Percentiles rank a stretch among this genome's conserved stretches.
Conservation (phyloP, 2,797 vertebrate species). For the Astyanax mexicanus region DNA sequence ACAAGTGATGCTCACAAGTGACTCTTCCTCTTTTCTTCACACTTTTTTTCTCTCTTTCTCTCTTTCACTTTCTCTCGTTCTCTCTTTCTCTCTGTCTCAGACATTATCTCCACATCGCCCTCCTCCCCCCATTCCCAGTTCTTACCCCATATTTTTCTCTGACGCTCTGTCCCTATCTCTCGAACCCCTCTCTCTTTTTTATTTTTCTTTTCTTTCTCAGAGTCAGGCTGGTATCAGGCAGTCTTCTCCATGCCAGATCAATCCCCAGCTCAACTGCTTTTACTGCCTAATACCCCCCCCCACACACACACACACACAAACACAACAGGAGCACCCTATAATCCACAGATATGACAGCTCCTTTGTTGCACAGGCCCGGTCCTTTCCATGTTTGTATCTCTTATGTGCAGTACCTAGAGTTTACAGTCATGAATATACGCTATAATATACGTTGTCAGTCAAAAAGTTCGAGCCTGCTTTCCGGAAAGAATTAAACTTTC, state of each 20-base stretch:
- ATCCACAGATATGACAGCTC: slow-evolving; percentile 22
- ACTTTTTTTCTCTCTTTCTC: slow-evolving; percentile 29
- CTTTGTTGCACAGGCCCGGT: not conserved
- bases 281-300: slow-evolving; percentile 14
- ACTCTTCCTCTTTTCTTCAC: no score
- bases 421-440: not conserved
- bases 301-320: slow-evolving; percentile 23
- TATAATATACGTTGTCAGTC: not conserved
- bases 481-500: no score
- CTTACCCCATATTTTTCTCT: slow-evolving; percentile 29
- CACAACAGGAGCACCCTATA: slow-evolving; percentile 12
- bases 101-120: slow-evolving; percentile 34
- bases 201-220: slow-evolving; percentile 17
- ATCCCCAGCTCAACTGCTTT: slow-evolving; percentile 31
- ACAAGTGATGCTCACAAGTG: slow-evolving; percentile 67
- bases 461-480: not conserved
- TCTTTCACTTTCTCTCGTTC: slow-evolving; percentile 26
- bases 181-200: not conserved
- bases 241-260: slow-evolving; percentile 38
- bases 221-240: slow-evolving; percentile 35
- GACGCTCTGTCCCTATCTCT: slow-evolving; percentile 19
- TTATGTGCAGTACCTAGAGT: not conserved
- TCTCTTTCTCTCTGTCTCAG: slow-evolving; percentile 30
- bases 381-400: not conserved
- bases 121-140: not conserved